A percentile compares a stretch with the other conserved stretches of the same genome.
Evolutionary conservation across 2,797 vertebrate genomes (phyloP).

Genomic region (Danio tinwini): DNA sequence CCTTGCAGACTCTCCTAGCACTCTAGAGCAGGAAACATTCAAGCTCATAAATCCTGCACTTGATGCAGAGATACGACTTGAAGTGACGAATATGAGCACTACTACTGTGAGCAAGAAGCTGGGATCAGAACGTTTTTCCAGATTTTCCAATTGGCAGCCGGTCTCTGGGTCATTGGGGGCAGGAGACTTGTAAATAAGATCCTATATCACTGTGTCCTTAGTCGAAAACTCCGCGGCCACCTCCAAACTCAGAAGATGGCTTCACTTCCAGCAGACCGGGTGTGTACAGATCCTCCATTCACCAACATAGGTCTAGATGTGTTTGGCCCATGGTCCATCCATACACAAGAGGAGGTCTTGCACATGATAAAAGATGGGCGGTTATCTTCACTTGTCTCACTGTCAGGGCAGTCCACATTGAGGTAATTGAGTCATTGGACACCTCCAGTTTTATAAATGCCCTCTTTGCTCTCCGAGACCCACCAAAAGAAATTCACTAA

Average conservation of each 20-base stretch:
- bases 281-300: neutral
- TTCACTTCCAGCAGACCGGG: neutral
- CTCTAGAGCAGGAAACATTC: neutral
- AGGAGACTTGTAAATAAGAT: constrained; percentile 35
- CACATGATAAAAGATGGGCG: neutral
- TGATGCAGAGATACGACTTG: neutral
- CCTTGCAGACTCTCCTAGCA: neutral
- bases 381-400: neutral
- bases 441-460: constrained; percentile 1
- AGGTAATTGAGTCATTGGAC: neutral
- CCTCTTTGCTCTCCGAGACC: neutral
- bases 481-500: neutral
- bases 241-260: constrained; percentile 48
- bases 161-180: constrained; percentile 19
- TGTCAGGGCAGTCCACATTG: neutral
- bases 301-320: constrained; percentile 32
- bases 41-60: neutral
- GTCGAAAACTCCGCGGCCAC: constrained; percentile 30
- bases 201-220: constrained; percentile 44
- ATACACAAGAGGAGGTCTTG: neutral
- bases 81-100: neutral
- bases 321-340: neutral
- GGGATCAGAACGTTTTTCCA: constrained; percentile 7
- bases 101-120: neutral
- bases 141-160: constrained; percentile 3